A percentile compares a stretch with the other conserved stretches of the same genome.
Conservation (phyloP, 2,888 invertebrate genomes). For the Ariolimax columbianus region DNA sequence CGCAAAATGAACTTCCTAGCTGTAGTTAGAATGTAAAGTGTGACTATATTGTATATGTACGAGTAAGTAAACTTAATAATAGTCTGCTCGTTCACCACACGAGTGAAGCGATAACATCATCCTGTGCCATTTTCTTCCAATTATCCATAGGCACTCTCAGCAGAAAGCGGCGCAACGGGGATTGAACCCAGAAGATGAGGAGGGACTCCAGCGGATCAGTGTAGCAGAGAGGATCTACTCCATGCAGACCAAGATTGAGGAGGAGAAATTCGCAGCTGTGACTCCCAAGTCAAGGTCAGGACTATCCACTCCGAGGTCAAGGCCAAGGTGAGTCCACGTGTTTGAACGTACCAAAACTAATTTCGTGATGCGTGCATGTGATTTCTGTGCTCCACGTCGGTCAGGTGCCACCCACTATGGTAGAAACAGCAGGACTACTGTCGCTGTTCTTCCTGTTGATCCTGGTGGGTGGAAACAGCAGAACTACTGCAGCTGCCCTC, state of each 20-base stretch:
- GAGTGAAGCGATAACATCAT: neutral
- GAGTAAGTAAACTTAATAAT: no score
- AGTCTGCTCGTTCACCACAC: no score
- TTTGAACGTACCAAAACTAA: no score
- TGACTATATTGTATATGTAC: no score
- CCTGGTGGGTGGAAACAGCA: no score
- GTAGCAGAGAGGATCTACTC: constrained; percentile 79
- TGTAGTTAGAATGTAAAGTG: no score
- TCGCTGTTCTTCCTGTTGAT: no score
- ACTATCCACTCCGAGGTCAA: constrained; percentile 66
- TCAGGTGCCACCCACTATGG: no score
- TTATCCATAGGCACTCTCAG: constrained; percentile 31
- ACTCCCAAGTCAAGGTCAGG: constrained; percentile 68
- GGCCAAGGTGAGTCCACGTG: constrained; percentile 31
- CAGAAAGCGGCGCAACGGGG: constrained; percentile 31
- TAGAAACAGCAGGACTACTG: no score
- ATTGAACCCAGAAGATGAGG: constrained; percentile 54
- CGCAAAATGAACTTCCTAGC: no score
- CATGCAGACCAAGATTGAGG: constrained; percentile 89
- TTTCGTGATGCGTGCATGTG: neutral
- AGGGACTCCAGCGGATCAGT: constrained; percentile 58
- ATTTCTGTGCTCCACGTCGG: no score
- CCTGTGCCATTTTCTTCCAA: neutral
- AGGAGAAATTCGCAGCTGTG: constrained; percentile 73
- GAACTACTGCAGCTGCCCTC: no score